Conservation (phyloP, 2,797 vertebrate genomes). For the Scolopax bukidnonensis region DNA sequence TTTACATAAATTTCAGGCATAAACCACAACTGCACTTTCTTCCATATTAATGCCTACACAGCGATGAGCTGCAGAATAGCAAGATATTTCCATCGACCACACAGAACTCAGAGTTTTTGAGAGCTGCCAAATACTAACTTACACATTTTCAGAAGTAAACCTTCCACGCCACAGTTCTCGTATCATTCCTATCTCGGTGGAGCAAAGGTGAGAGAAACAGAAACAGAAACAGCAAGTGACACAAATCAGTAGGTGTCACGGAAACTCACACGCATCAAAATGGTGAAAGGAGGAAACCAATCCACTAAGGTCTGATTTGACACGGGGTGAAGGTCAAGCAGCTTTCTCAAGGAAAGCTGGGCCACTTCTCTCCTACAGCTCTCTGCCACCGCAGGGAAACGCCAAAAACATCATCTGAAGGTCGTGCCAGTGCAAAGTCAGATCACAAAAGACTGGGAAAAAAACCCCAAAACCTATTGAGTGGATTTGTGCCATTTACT, state of each 20-base stretch:
- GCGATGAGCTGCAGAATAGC: not conserved
- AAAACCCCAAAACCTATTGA: not conserved
- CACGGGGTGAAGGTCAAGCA: accelerated
- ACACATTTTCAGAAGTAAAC: not conserved
- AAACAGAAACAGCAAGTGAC: not conserved
- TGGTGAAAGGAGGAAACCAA: not conserved
- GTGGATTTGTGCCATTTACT: not conserved
- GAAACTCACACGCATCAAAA: not conserved
- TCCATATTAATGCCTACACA: not conserved
- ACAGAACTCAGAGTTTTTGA: not conserved
- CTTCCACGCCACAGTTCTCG: not conserved
- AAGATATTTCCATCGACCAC: not conserved
- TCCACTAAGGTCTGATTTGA: not conserved
- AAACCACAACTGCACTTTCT: not conserved
- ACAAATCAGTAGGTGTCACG: not conserved
- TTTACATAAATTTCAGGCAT: slow-evolving; percentile 25
- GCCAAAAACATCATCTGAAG: not conserved
- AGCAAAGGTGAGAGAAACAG: not conserved
- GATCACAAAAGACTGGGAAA: not conserved
- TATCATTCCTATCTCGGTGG: not conserved
- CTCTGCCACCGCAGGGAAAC: not conserved
- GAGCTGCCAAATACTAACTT: not conserved
- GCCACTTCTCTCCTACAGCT: not conserved
- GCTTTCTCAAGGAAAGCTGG: not conserved
- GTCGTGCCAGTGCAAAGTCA: not conserved